Base-by-base conservation (phyloP, 2,797 vertebrate genomes). In the Acrossocheilus fasciatus region DNA sequence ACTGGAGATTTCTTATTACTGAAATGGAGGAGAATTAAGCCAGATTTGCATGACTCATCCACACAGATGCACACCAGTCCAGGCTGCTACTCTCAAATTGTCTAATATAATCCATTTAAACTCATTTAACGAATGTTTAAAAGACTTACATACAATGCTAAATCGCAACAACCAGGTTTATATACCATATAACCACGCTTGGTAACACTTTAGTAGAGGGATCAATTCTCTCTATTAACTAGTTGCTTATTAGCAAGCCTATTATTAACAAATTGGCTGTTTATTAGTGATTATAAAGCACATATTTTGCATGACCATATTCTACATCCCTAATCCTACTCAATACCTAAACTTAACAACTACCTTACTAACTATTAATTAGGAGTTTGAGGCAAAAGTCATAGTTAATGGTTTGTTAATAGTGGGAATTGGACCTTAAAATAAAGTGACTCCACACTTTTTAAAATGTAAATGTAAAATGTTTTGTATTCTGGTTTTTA, bases 1-100 rank as follows among this genome's bases (percentile, higher is more conserved):
- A 94, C 78, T 26, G 95, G 88, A 88, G 93, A 90, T 86, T 92
- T 96, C 93, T 95, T 97, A 94, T 95, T 97, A 94, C 88, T 87
- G 83, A 66, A 83, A 70, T 26, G 34, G 15, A 39, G 39, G 17
- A 57, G n/a, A 76, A 84, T 50, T 81, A 79, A 73, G 50, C 17
- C 36, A 78, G 72, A 87, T 59, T 57, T 73, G 70, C 17, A 70
- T 82, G 83, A 86, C 47, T 85, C 82, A 86, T 75, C 76, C 50
- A 80, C 68, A 30, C 59, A 50, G 36, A 83, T 34, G 47, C 39
- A 75, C 41, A 73, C 2, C 39, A 74, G 12, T 39, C 23, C 78
- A 79, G 66, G 75, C 73, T 78, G 64, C n/a, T 82, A 26, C 80
- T 69, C 36, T 73, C 41, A 57, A 68, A 23, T 36, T 30, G 11